Percentiles rank a stretch among this genome's conserved stretches.
These are phyloP conservation scores for Gopherus evgoodei DNA, from an alignment of 2,113 vertebrate genomes.

Conservation along the genomic window DNA sequence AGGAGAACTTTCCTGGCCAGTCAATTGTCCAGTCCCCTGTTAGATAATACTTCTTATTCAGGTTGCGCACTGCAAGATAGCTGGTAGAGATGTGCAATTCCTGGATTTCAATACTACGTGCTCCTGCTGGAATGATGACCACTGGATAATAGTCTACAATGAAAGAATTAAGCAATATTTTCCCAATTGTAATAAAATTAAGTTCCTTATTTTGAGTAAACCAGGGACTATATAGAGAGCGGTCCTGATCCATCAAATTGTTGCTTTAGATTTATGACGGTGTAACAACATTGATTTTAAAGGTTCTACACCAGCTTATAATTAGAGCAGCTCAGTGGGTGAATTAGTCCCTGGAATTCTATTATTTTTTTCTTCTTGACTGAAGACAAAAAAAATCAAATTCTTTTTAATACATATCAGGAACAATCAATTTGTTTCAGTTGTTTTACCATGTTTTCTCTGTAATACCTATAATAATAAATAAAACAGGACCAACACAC, in stretches of 20 bases:
- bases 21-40: conserved; percentile 94
- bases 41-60: conserved; percentile 89
- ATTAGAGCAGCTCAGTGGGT: not conserved
- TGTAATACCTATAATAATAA: not conserved
- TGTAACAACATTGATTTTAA: not conserved
- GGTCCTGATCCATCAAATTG: not conserved
- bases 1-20: conserved; percentile 94
- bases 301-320: accelerated
- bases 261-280: accelerated
- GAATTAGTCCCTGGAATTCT: not conserved
- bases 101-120: conserved; percentile 86
- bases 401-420: not conserved
- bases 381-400: conserved; percentile 44
- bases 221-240: not conserved
- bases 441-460: not conserved
- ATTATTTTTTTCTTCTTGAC: not conserved
- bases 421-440: not conserved
- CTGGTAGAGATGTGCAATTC: conserved; percentile 91
- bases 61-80: conserved; percentile 90
- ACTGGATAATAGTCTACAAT: conserved; percentile 90
- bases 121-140: conserved; percentile 90
- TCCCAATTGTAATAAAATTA: not conserved
- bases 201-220: not conserved
- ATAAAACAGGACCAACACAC: not conserved
- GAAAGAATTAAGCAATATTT: not conserved